Evolutionary conservation across 1,140 invertebrate species (phyloP).

Genomic region (Drosophila erecta): DNA sequence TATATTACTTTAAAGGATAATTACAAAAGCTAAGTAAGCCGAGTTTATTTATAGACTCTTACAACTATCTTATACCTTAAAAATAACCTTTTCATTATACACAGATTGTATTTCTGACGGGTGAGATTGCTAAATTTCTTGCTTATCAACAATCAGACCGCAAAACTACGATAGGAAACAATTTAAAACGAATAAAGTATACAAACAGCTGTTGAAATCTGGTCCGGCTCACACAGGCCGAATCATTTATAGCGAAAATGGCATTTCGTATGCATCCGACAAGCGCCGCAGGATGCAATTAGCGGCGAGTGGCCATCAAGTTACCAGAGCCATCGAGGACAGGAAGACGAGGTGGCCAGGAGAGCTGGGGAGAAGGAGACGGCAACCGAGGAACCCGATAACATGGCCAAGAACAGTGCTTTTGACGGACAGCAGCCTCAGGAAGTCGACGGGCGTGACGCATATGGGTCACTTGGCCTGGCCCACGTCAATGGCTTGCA

Average conservation of each 20-base stretch:
- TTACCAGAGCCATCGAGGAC: conserved; percentile 10
- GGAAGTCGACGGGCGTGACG: conserved; percentile 20
- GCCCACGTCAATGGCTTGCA: conserved; percentile 41
- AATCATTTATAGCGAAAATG: conserved; percentile 29
- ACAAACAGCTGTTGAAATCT: conserved; percentile 36
- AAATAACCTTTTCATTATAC: too few relatives aligned
- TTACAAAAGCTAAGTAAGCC: too few relatives aligned
- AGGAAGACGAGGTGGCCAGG: neutral
- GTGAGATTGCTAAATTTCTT: neutral
- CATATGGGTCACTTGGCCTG: conserved; percentile 49
- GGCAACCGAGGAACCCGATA: conserved; percentile 6
- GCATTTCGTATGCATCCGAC: conserved; percentile 34
- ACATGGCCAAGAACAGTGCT: conserved; percentile 39
- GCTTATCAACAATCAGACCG: neutral
- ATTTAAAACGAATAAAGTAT: conserved; percentile 14
- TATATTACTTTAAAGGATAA: too few relatives aligned
- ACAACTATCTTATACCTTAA: too few relatives aligned
- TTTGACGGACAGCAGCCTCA: conserved; percentile 17
- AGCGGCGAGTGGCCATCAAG: conserved; percentile 55
- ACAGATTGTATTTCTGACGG: too few relatives aligned
- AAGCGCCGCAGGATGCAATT: conserved; percentile 61
- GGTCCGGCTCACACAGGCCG: conserved; percentile 5
- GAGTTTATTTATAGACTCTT: too few relatives aligned
- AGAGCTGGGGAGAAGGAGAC: too few relatives aligned
- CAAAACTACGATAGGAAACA: neutral